Percentiles rank a stretch among this genome's conserved stretches.
These are phyloP conservation scores for Percina caprodes DNA, from an alignment of 2,113 vertebrate genomes.

Conservation along the genomic window DNA sequence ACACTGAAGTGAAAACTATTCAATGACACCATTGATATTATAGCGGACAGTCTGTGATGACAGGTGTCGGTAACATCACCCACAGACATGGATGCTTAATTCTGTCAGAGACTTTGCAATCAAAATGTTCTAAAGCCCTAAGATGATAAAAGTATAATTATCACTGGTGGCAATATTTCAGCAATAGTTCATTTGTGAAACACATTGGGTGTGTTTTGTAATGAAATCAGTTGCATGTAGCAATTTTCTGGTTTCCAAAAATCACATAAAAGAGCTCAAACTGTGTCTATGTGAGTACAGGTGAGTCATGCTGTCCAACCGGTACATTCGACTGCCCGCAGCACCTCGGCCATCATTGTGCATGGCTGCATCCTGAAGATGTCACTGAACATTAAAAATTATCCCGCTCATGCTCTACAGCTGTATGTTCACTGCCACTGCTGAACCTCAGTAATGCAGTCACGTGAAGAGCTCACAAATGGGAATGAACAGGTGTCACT, in stretches of 20 bases:
- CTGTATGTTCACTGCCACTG: slow-evolving; percentile 49
- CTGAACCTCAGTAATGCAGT: slow-evolving; percentile 34
- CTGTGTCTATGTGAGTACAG: slow-evolving; percentile 12
- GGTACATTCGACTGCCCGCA: slow-evolving; percentile 8
- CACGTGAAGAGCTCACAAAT: slow-evolving; percentile 55
- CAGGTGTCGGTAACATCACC: slow-evolving; percentile 15
- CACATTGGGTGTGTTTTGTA: background rate
- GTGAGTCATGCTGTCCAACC: slow-evolving; percentile 37
- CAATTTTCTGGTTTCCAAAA: background rate
- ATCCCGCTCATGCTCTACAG: slow-evolving; percentile 46
- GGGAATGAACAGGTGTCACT: slow-evolving; percentile 81
- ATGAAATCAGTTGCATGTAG: background rate
- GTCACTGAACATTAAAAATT: slow-evolving; percentile 61
- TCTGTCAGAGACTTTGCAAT: background rate
- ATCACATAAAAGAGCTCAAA: background rate
- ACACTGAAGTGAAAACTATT: slow-evolving; percentile 8
- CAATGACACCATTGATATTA: slow-evolving; percentile 12
- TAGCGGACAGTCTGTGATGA: slow-evolving; percentile 33
- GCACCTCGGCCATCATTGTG: slow-evolving; percentile 41
- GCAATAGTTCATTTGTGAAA: background rate
- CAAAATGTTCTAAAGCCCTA: background rate
- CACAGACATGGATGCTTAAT: background rate
- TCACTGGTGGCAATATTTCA: background rate
- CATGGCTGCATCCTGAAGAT: slow-evolving; percentile 48
- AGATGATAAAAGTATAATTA: background rate